phyloP scores from a whole-genome alignment of 2,888 invertebrate species.

The Agrotis ipsilon region DNA sequence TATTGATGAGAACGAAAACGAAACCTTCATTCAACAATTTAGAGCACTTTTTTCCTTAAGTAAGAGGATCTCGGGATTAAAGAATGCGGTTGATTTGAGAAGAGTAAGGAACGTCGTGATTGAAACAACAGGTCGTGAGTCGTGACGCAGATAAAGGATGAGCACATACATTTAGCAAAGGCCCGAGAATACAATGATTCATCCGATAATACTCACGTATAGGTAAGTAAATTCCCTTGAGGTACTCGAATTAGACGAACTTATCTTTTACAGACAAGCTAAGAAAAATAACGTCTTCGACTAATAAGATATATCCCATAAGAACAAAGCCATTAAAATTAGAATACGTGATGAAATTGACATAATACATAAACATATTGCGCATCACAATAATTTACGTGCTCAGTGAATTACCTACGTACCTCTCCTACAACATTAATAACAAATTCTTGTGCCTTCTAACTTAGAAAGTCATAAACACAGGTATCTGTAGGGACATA shows the following conservation, averaged over 20 bases:
- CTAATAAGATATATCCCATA: neutral
- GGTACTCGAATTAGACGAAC: neutral
- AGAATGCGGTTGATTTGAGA: neutral
- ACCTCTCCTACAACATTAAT: constrained; percentile 6
- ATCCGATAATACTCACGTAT: constrained; percentile 7
- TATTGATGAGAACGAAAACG: neutral
- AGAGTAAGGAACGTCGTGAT: neutral
- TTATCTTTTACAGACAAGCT: too few species aligned
- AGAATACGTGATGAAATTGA: constrained; percentile 30
- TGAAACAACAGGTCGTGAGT: constrained; percentile 29
- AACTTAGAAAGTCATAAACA: constrained; percentile 42
- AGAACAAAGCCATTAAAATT: neutral
- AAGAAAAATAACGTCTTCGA: neutral
- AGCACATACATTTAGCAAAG: constrained; percentile 12
- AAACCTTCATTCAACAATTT: constrained; percentile 11
- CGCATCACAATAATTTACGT: constrained; percentile 25
- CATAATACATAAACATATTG: constrained; percentile 9
- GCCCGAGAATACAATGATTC: constrained; percentile 30
- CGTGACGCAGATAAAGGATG: constrained; percentile 18
- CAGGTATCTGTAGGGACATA: constrained; percentile 36
- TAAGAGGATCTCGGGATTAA: neutral
- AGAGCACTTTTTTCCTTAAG: constrained; percentile 1
- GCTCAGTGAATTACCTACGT: constrained; percentile 24
- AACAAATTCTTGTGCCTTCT: constrained; percentile 18
- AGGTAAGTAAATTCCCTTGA: constrained; percentile 7